A percentile compares a stretch with the other conserved stretches of the same genome.
Evolutionary conservation across 2,888 invertebrate genomes (phyloP).

Genomic region (Diarsia dahlii): DNA sequence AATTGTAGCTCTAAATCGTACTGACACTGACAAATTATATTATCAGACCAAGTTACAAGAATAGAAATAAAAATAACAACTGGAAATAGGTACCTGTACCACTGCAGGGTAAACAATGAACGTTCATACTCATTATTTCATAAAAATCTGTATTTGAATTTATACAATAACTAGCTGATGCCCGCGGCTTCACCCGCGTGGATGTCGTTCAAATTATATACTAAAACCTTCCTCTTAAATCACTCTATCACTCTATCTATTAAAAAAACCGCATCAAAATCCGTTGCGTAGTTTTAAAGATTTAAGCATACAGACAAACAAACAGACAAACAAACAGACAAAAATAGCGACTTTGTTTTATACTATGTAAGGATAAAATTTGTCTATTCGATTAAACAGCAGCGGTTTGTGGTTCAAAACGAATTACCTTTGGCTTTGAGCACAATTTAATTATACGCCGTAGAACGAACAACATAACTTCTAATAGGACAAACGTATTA

Average conservation of each 20-base stretch:
- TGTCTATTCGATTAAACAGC: conserved; percentile 24
- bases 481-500: conserved; percentile 22
- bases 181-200: no score
- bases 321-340: no score
- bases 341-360: no score
- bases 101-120: not conserved
- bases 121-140: not conserved
- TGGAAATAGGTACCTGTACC: no score
- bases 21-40: conserved; percentile 21
- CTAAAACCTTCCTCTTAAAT: no score
- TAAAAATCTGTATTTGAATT: conserved; percentile 10
- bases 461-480: conserved; percentile 5
- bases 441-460: conserved; percentile 35
- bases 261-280: no score
- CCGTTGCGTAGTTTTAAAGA: no score
- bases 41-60: not conserved
- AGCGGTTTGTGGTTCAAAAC: conserved; percentile 39
- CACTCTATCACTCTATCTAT: no score
- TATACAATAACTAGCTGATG: no score
- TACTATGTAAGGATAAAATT: no score
- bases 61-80: not conserved
- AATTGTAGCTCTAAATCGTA: conserved; percentile 6
- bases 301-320: no score
- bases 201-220: no score
- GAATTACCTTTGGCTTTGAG: conserved; percentile 38